Evolutionary conservation across 2,797 vertebrate genomes (phyloP).

Genomic region (Miichthys miiuy): DNA sequence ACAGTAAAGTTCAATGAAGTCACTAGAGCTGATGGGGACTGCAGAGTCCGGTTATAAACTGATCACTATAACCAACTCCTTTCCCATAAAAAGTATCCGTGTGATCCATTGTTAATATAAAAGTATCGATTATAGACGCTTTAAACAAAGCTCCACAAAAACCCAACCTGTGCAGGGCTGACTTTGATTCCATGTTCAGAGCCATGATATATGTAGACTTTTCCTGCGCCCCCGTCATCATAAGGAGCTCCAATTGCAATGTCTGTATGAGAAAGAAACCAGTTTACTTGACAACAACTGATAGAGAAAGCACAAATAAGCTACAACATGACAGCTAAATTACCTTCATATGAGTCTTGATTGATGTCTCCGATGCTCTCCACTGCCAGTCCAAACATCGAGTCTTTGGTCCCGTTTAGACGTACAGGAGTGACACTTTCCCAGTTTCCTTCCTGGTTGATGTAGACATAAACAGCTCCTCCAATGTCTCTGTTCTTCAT

Average conservation of each 20-base stretch:
- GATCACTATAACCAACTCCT: background rate
- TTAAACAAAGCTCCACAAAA: background rate
- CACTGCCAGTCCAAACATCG: conserved; percentile 97
- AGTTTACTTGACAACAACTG: conserved; percentile 3
- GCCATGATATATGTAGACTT: conserved; percentile 95
- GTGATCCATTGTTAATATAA: background rate
- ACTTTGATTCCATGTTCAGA: conserved; percentile 89
- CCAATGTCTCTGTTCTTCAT: conserved; percentile 92
- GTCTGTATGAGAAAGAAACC: conserved; percentile 83
- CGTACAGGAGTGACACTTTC: conserved; percentile 85
- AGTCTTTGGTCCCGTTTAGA: conserved; percentile 92
- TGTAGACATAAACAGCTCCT: conserved; percentile 95
- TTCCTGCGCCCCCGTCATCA: conserved; percentile 88
- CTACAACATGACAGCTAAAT: background rate
- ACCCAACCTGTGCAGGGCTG: conserved; percentile 92
- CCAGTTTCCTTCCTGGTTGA: conserved; percentile 92
- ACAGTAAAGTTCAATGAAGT: background rate
- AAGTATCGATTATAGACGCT: background rate
- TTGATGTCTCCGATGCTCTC: conserved; percentile 95
- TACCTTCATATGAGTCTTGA: conserved; percentile 93
- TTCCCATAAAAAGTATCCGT: too few species aligned
- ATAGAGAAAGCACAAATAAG: background rate
- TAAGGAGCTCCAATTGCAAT: conserved; percentile 95
- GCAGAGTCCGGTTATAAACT: background rate
- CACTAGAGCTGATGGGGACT: background rate